Evolutionary conservation across 2,113 vertebrate species (phyloP).

Genomic region (Balaenoptera acutorostrata): DNA sequence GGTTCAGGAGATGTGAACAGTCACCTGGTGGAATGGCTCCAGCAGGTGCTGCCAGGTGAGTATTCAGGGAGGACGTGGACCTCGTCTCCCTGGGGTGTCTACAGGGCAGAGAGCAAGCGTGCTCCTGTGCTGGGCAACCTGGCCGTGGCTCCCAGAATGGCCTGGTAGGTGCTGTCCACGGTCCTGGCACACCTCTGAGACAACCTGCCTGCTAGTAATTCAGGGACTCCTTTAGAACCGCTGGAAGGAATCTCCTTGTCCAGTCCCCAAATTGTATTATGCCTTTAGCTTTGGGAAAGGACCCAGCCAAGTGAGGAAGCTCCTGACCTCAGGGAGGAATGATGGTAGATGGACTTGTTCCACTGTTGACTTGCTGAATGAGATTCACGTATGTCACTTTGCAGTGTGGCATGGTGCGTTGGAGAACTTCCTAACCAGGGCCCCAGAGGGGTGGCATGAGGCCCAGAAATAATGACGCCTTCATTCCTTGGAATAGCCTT

Average conservation of each 20-base stretch:
- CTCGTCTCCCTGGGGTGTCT: neutral
- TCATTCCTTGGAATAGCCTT: neutral
- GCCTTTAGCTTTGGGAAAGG: neutral
- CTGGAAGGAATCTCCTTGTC: neutral
- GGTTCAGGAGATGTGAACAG: neutral
- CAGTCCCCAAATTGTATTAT: neutral
- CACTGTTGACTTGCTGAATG: neutral
- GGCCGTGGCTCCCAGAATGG: neutral
- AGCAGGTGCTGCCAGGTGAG: neutral
- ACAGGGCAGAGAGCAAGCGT: neutral
- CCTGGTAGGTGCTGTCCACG: constrained; percentile 53
- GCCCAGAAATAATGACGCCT: neutral
- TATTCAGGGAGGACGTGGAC: neutral
- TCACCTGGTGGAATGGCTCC: neutral
- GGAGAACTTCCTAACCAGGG: neutral
- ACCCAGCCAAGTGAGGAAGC: neutral
- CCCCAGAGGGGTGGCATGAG: neutral
- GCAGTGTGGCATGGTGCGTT: neutral
- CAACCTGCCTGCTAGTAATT: neutral
- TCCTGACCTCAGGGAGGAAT: neutral
- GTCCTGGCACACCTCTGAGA: constrained; percentile 15
- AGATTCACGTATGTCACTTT: neutral
- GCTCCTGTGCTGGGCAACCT: no score
- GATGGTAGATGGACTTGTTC: neutral
- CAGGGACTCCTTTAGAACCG: neutral